Percentiles rank a stretch among this genome's conserved stretches.
Conservation (phyloP, 2,113 vertebrate genomes). For the Chascanopsetta lugubris region DNA sequence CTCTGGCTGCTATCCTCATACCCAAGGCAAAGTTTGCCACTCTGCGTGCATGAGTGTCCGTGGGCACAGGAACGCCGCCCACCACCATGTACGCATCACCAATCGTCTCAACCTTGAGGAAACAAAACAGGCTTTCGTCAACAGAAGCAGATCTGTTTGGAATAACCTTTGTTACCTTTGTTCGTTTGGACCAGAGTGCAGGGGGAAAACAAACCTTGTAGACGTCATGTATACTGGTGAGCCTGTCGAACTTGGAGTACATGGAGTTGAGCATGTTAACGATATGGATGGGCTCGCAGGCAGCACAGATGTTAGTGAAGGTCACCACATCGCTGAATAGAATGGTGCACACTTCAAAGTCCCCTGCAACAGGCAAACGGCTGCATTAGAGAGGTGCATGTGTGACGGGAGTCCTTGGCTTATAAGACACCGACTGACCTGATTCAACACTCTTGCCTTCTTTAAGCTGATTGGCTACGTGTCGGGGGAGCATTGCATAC, state of each 20-base stretch:
- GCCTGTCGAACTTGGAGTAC: constrained; percentile 83
- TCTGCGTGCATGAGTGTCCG: constrained; percentile 70
- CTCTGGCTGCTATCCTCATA: constrained; percentile 78
- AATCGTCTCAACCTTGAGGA: constrained; percentile 79
- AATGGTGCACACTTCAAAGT: constrained; percentile 83
- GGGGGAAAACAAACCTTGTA: constrained; percentile 76
- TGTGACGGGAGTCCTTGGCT: background rate
- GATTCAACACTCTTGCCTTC: constrained; percentile 80
- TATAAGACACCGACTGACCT: constrained; percentile 55
- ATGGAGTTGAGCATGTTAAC: constrained; percentile 84
- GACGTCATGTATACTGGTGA: constrained; percentile 77
- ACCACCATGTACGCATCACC: constrained; percentile 83
- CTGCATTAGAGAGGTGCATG: background rate
- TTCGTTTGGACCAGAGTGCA: too few relatives aligned
- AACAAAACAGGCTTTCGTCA: background rate
- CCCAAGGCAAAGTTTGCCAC: constrained; percentile 82
- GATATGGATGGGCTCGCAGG: constrained; percentile 81
- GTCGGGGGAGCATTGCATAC: constrained; percentile 81
- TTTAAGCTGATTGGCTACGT: constrained; percentile 83
- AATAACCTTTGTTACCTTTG: too few relatives aligned
- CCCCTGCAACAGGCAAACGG: constrained; percentile 61
- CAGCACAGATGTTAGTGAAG: constrained; percentile 84
- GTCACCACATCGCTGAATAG: constrained; percentile 85
- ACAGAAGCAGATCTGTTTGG: too few relatives aligned
- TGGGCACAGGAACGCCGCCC: constrained; percentile 74